These are phyloP conservation scores for Promerops cafer DNA, from an alignment of 2,113 vertebrate genomes.

Conservation along the genomic window DNA sequence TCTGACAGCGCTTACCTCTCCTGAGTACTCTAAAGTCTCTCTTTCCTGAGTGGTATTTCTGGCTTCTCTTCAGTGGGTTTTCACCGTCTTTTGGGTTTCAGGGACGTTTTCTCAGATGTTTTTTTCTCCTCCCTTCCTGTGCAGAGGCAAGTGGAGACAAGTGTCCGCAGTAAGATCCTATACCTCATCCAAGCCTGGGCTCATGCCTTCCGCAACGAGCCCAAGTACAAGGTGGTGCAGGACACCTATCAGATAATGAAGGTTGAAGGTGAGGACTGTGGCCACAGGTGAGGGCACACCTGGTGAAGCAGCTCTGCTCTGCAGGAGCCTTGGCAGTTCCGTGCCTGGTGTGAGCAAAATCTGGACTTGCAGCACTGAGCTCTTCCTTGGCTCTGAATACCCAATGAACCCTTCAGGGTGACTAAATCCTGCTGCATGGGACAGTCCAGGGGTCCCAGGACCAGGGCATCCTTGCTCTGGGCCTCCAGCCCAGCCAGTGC, in stretches of 20 bases:
- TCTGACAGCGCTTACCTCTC: not conserved
- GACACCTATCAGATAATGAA: slow-evolving; percentile 99
- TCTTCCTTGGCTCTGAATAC: not conserved
- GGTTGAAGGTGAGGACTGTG: slow-evolving; percentile 85
- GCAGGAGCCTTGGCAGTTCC: not conserved
- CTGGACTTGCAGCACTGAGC: not conserved
- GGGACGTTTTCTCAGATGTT: not conserved
- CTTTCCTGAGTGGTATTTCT: not conserved
- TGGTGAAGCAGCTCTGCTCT: not conserved
- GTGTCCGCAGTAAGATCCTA: slow-evolving; percentile 92
- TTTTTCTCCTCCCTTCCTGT: not conserved
- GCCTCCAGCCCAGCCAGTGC: not conserved
- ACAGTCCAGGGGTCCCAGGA: not conserved
- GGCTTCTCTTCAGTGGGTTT: not conserved
- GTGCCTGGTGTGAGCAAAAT: not conserved
- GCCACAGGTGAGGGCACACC: not conserved
- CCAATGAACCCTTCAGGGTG: fast-evolving
- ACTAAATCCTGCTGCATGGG: not conserved
- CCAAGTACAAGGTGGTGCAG: slow-evolving; percentile 98
- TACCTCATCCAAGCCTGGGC: slow-evolving; percentile 98
- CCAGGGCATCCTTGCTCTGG: not conserved
- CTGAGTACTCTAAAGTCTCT: not conserved
- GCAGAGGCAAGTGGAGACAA: slow-evolving; percentile 90
- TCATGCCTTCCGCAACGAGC: slow-evolving; percentile 96
- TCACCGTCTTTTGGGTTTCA: not conserved